phyloP scores from a whole-genome alignment of 2,797 vertebrate genomes.

The Centropyge bicolor region DNA sequence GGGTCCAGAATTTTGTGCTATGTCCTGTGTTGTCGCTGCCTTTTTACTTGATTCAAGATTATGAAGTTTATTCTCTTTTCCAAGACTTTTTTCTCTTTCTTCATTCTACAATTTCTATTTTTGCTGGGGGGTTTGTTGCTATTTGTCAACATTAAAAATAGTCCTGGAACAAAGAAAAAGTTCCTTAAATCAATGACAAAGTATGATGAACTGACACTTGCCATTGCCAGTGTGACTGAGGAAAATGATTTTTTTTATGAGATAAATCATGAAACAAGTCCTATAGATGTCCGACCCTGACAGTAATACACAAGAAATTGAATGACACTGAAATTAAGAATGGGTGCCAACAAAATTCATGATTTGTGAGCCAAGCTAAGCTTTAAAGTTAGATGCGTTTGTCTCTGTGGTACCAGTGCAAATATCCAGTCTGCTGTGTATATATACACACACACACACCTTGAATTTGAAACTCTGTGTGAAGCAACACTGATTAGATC shows the following conservation, averaged over 20 bases:
- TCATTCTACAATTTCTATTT: neutral
- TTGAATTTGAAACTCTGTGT: constrained; percentile 24
- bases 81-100: neutral
- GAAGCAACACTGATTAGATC: constrained; percentile 44
- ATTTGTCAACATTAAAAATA: neutral
- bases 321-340: neutral
- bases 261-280: neutral
- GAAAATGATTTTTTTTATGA: neutral
- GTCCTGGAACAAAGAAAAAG: neutral
- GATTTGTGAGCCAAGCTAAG: neutral
- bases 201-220: neutral
- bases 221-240: neutral
- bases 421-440: neutral
- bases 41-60: neutral
- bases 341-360: neutral
- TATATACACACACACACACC: neutral
- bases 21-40: too few species aligned
- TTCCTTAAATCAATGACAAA: neutral
- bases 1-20: too few species aligned
- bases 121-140: neutral
- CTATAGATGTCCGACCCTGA: too few species aligned
- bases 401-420: neutral
- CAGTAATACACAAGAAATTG: neutral
- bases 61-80: neutral
- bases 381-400: neutral